Base-by-base conservation (phyloP, 1,140 invertebrate genomes). In the Magallana ariakensis region DNA sequence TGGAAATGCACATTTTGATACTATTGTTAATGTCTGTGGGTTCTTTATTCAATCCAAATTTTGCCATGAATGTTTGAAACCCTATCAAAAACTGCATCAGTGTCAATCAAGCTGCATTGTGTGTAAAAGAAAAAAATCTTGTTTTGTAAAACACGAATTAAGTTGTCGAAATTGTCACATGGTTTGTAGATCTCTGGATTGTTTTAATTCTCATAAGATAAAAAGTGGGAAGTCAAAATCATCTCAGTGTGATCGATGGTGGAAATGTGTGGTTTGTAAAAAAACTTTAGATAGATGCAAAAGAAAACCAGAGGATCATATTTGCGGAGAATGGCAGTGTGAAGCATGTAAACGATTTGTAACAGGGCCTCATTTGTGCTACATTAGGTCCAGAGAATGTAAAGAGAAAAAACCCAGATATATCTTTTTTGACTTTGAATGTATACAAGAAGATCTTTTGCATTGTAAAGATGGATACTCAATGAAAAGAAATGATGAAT, bases 351-450 rank as follows among this genome's bases (percentile, higher is more conserved):
- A 70, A n/a, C 58, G 58, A 13, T 80, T 55, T 26, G 60, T 80
- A 16, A 15, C 15, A 3, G 53, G 33, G 7, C 7, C 55, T 46
- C 84, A 85, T 46, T 54, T 85, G 66, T 85, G 84, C 26, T 85
- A 80, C 75, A 46, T 70, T 16, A 46, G 84, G 10, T 13, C 66
- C 15, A 19, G n/a, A 80, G 70, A 80, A 53, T 80, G 70, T 22
- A 80, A 53, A 22, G 70, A 80, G 22, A 80, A 53, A 13, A 53
- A 80, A 26, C 7, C 46, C 13, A 80, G 46, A 80, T 87, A 84
- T 54, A 84, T 87, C 10, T 87, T 83, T 11, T 87, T 87, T 75
- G 86, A 84, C 33, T 87, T 87, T 87, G 86, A 87, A 83, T 87
- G 86, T 55, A 84, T 19, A 58, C 83, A 54, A 16, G 56, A 62